Evolutionary conservation across 2,888 invertebrate species (phyloP).

Genomic region (Chirona hameri): DNA sequence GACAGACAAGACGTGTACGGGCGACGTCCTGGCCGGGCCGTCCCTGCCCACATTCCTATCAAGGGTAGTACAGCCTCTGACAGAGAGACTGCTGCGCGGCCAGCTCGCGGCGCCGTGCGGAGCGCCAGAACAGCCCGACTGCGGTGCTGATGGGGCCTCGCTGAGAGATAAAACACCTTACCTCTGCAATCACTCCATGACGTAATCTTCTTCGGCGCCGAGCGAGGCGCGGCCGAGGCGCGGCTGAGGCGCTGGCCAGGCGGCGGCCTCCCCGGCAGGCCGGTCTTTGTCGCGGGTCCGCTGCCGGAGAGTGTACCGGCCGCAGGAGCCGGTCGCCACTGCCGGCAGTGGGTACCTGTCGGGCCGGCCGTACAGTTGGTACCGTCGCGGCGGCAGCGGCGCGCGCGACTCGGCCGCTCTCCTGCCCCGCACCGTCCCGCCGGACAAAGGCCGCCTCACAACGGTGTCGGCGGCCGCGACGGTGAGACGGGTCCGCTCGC

Average conservation of each 20-base stretch:
- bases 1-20: not conserved
- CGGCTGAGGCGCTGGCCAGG: too few species aligned
- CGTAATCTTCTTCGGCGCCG: not conserved
- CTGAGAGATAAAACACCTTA: not conserved
- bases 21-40: not conserved
- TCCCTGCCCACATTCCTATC: conserved; percentile 24
- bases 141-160: not conserved
- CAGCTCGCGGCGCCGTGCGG: too few species aligned
- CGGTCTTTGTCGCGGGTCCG: not conserved
- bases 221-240: too few species aligned
- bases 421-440: not conserved
- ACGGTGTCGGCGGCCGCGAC: not conserved
- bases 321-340: not conserved
- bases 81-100: not conserved
- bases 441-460: not conserved
- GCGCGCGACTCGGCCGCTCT: not conserved
- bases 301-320: not conserved
- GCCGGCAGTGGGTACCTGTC: not conserved
- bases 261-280: not conserved
- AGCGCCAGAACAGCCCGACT: too few species aligned
- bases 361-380: not conserved
- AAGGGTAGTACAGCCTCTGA: conserved; percentile 12
- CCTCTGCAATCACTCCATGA: not conserved
- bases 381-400: not conserved
- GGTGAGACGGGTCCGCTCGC: not conserved